Evolutionary conservation across 2,113 vertebrate genomes (phyloP).

Genomic region (Parotia lawesii): DNA sequence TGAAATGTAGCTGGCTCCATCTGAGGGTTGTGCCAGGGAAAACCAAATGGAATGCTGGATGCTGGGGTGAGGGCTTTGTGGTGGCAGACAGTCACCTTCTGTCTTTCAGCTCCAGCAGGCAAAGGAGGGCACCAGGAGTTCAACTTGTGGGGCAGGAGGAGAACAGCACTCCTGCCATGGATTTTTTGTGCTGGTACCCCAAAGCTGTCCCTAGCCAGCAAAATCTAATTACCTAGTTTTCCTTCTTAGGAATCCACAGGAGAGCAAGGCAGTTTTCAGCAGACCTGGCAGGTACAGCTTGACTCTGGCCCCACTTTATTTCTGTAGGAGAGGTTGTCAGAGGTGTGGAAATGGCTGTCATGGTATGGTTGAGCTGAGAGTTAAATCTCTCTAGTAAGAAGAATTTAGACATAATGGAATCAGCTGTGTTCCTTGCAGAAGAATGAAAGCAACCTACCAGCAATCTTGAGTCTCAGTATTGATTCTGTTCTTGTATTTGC

Average conservation of each 20-base stretch:
- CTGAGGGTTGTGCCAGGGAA: background rate
- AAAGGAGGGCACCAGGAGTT: background rate
- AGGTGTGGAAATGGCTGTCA: background rate
- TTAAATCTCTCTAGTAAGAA: background rate
- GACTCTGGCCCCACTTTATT: background rate
- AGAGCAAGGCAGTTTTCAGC: background rate
- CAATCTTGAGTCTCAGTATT: background rate
- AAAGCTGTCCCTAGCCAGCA: background rate
- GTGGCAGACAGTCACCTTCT: background rate
- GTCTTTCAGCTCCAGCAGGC: background rate
- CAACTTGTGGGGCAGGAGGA: background rate
- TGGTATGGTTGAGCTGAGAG: background rate
- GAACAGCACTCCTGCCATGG: background rate
- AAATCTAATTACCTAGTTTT: background rate
- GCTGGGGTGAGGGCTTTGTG: background rate
- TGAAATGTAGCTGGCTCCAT: background rate
- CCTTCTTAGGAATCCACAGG: background rate
- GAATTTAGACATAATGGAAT: background rate
- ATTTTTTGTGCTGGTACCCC: background rate
- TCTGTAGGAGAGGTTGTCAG: background rate
- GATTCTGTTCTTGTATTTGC: slow-evolving; percentile 16
- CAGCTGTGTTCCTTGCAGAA: background rate
- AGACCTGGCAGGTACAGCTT: background rate
- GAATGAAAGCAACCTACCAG: background rate
- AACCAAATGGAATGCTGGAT: background rate